Evolutionary conservation across 2,797 vertebrate genomes (phyloP).

Genomic region (Spinibarbus caldwelli): DNA sequence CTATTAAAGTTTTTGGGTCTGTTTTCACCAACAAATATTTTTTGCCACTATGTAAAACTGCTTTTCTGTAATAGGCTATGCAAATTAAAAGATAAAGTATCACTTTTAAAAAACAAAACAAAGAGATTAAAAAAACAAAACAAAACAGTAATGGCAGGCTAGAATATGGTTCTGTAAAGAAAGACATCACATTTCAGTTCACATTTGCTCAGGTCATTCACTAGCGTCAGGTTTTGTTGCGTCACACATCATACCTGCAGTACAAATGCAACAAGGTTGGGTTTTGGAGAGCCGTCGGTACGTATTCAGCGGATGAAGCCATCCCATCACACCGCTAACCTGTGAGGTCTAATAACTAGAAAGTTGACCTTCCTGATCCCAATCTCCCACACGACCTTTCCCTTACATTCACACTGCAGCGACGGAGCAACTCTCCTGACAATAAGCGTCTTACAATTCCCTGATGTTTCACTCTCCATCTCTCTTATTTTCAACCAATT

Average conservation of each 20-base stretch:
- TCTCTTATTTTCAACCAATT: conserved; percentile 30
- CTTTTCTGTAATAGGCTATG: neutral
- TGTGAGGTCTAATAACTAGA: conserved; percentile 57
- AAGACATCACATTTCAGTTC: neutral
- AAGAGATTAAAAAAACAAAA: no score
- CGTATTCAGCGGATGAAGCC: conserved; percentile 39
- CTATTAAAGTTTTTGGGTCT: no score
- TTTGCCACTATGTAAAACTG: neutral
- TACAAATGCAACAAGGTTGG: neutral
- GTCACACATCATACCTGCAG: conserved; percentile 7
- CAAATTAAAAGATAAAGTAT: neutral
- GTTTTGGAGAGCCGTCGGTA: neutral
- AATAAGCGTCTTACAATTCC: conserved; percentile 47
- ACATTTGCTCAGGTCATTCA: neutral
- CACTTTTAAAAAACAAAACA: neutral
- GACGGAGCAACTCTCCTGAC: conserved; percentile 47
- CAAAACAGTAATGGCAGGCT: neutral
- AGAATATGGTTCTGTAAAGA: neutral
- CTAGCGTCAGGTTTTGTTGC: conserved; percentile 42
- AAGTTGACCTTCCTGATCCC: conserved; percentile 59
- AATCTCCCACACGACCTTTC: conserved; percentile 61
- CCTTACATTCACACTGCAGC: conserved; percentile 49
- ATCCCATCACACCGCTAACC: neutral
- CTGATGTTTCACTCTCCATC: conserved; percentile 15
- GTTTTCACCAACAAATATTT: no score